phyloP scores from a whole-genome alignment of 2,888 invertebrate genomes.

The Archips crataeganus region DNA sequence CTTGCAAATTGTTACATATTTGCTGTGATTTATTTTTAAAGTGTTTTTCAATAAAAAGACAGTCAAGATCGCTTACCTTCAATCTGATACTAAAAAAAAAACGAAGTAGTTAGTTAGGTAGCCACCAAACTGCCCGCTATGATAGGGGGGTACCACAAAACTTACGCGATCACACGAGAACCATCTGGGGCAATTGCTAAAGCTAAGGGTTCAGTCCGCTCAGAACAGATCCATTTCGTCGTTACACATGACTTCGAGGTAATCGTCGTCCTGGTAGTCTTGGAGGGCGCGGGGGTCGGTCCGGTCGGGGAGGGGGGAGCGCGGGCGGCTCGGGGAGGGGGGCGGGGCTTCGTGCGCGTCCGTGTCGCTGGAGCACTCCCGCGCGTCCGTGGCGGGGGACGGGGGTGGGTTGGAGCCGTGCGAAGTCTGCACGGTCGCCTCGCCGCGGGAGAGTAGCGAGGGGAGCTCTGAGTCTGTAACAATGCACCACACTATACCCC shows the following conservation, averaged over 20 bases:
- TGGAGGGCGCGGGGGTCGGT: conserved; percentile 62
- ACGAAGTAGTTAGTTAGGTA: no score
- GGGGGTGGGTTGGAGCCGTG: conserved; percentile 91
- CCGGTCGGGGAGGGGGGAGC: conserved; percentile 51
- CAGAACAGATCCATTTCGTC: conserved; percentile 91
- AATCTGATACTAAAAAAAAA: no score
- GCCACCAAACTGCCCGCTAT: no score
- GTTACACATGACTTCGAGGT: conserved; percentile 89
- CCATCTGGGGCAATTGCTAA: not conserved
- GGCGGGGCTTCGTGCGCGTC: conserved; percentile 82
- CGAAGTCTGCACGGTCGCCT: conserved; percentile 84
- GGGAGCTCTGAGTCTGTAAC: conserved; percentile 86
- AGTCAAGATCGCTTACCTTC: no score
- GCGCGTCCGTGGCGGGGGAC: conserved; percentile 91
- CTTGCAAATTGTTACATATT: no score
- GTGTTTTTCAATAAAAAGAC: no score
- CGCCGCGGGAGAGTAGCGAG: conserved; percentile 87
- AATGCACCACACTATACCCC: no score
- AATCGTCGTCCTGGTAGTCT: conserved; percentile 88
- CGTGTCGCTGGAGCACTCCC: conserved; percentile 88
- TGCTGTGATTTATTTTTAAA: no score
- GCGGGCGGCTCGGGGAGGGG: conserved; percentile 47
- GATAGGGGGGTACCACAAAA: not conserved
- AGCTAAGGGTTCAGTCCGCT: conserved; percentile 42
- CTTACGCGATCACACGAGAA: conserved; percentile 9